Conservation (phyloP, 2,888 invertebrate species). For the Tipula confusa region DNA sequence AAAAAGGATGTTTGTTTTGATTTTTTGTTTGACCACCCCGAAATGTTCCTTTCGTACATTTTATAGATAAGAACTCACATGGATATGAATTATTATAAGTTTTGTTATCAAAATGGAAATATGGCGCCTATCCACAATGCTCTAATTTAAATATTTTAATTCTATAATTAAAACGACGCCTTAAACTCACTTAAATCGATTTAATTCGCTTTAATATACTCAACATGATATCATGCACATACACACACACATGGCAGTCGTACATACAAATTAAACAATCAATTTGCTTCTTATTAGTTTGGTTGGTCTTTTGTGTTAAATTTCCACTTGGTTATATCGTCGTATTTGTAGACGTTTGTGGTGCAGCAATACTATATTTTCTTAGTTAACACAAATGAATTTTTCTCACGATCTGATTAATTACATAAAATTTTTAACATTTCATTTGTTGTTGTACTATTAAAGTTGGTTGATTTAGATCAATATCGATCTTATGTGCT, state of each 20-base stretch:
- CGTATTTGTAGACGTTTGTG: neutral
- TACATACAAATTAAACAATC: neutral
- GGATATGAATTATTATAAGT: neutral
- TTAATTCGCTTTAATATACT: neutral
- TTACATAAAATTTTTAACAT: neutral
- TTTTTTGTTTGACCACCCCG: neutral
- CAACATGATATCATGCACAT: neutral
- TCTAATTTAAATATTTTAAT: neutral
- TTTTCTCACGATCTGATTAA: constrained; percentile 12
- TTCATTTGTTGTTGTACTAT: neutral
- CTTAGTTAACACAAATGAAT: neutral
- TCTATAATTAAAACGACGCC: neutral
- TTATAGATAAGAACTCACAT: neutral
- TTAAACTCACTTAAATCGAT: neutral
- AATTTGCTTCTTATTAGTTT: neutral
- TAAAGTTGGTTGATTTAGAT: neutral
- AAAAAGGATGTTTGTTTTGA: neutral
- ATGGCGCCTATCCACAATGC: no score
- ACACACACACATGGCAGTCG: neutral
- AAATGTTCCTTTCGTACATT: neutral
- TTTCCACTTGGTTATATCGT: neutral
- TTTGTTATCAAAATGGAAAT: neutral
- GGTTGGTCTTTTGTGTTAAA: neutral
- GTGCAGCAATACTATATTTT: neutral
- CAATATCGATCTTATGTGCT: neutral